A percentile compares a stretch with the other conserved stretches of the same genome.
phyloP scores from a whole-genome alignment of 2,113 vertebrate genomes.

The Colius striatus region DNA sequence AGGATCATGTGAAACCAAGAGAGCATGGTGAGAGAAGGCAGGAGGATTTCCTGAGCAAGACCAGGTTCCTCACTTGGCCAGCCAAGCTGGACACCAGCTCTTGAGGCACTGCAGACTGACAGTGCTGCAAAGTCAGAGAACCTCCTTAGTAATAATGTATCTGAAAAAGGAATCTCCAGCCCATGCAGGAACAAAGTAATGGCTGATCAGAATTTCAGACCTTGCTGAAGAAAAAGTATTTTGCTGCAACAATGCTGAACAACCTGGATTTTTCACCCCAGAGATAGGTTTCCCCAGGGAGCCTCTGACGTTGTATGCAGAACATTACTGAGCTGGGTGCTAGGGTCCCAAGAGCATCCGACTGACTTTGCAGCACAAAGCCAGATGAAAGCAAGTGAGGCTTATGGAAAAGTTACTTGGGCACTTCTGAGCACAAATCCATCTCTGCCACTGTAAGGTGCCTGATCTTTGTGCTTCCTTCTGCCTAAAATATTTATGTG shows the following conservation, averaged over 20 bases:
- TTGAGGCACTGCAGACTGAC: neutral
- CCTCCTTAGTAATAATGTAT: neutral
- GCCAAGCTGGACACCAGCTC: neutral
- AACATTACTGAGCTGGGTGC: accelerated
- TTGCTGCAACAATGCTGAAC: neutral
- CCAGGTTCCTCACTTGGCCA: neutral
- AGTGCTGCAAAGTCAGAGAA: neutral
- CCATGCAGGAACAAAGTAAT: accelerated
- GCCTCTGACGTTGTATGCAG: neutral
- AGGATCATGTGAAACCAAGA: neutral
- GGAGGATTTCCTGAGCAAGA: neutral
- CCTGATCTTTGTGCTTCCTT: neutral
- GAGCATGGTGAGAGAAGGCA: neutral
- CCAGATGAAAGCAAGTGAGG: neutral
- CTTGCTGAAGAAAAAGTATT: neutral
- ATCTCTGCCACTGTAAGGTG: neutral
- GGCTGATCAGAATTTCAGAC: neutral
- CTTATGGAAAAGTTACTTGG: neutral
- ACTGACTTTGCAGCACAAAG: neutral
- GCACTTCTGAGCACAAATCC: neutral
- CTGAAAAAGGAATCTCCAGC: neutral
- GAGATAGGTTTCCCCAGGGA: neutral
- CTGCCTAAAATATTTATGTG: neutral
- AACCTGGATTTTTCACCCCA: neutral
- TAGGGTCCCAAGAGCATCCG: neutral